A percentile compares a stretch with the other conserved stretches of the same genome.
These are phyloP conservation scores for Ostrea denselamellosa DNA, from an alignment of 1,140 invertebrate species.

Conservation along the genomic window DNA sequence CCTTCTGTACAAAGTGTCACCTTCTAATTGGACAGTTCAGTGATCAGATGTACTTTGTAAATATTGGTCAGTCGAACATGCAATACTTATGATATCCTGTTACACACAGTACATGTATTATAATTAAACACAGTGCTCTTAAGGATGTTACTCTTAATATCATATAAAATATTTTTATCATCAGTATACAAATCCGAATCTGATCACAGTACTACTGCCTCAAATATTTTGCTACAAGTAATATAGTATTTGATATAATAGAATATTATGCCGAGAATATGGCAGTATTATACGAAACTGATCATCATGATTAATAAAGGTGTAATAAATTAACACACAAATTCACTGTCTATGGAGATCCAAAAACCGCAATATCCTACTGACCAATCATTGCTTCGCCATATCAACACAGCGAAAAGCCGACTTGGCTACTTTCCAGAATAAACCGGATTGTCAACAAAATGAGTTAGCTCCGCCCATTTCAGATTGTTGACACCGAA, in stretches of 20 bases:
- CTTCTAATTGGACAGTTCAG: background rate
- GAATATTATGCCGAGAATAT: background rate
- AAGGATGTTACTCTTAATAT: too few species aligned
- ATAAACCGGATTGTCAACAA: constrained; percentile 4
- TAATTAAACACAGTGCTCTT: background rate
- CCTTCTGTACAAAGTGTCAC: background rate
- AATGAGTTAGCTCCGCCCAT: background rate
- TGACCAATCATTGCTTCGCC: background rate
- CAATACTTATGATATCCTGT: background rate
- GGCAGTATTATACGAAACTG: background rate
- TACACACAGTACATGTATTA: background rate
- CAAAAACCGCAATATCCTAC: constrained; percentile 2
- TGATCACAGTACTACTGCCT: too few species aligned
- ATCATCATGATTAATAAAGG: constrained; percentile 17
- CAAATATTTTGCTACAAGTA: background rate
- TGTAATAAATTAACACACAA: constrained; percentile 31
- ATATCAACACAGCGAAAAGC: constrained; percentile 7
- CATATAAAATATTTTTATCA: too few species aligned
- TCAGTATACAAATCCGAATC: too few species aligned
- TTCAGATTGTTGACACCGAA: background rate
- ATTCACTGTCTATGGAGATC: constrained; percentile 3
- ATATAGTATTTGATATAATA: background rate
- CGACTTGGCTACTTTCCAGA: constrained; percentile 25
- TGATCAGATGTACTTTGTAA: background rate
- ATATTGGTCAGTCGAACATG: background rate